Conservation (phyloP, 2,113 vertebrate species). For the Rallus limicola region DNA sequence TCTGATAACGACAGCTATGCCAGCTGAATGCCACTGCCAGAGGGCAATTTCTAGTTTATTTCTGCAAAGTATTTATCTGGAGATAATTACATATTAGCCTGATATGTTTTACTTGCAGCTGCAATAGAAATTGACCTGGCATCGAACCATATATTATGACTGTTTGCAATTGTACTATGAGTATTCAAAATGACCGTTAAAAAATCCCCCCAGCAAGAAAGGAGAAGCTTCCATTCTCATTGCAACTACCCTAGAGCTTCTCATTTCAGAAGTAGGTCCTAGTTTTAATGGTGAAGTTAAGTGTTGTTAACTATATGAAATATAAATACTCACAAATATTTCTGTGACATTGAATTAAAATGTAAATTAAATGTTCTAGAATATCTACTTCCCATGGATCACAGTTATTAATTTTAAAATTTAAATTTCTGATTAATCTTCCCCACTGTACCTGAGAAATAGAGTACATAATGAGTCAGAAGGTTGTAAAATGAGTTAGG, state of each 20-base stretch:
- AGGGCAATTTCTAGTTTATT: constrained; percentile 20
- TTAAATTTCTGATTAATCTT: neutral
- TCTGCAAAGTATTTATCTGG: constrained; percentile 27
- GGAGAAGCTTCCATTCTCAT: neutral
- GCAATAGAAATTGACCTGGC: constrained; percentile 15
- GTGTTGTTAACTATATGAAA: neutral
- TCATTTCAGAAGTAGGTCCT: neutral
- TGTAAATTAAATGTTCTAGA: too few relatives aligned
- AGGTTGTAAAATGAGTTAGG: neutral
- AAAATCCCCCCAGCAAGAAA: rapidly evolving
- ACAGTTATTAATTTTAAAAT: neutral
- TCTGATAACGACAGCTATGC: neutral
- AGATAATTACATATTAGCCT: constrained; percentile 21
- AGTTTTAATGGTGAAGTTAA: neutral
- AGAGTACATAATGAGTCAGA: neutral
- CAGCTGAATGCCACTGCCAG: constrained; percentile 11
- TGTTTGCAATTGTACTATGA: neutral
- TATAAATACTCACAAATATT: neutral
- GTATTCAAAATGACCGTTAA: neutral
- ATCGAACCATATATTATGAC: neutral
- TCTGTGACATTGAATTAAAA: neutral
- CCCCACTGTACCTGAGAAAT: neutral
- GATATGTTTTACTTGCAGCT: constrained; percentile 17
- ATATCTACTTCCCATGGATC: neutral
- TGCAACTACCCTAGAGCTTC: neutral